Percentiles rank a stretch among this genome's conserved stretches.
Evolutionary conservation across 1,140 invertebrate species (phyloP).

Genomic region (Octopus sinensis): DNA sequence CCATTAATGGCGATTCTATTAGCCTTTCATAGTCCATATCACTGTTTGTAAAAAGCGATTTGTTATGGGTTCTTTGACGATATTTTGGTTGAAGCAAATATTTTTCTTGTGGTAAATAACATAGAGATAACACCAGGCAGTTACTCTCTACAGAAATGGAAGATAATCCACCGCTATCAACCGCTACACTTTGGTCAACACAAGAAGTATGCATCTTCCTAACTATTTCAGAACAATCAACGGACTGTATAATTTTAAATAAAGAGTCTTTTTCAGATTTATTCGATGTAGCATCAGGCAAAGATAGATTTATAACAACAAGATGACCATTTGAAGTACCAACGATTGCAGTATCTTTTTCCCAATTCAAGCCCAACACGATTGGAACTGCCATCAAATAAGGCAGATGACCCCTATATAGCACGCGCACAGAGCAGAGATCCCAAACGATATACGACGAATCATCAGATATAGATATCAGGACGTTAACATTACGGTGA

Average conservation of each 20-base stretch:
- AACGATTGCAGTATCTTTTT: constrained; percentile 42
- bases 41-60: neutral
- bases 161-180: neutral
- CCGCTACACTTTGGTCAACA: neutral
- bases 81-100: neutral
- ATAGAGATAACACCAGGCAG: neutral
- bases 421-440: constrained; percentile 33
- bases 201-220: neutral
- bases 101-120: neutral
- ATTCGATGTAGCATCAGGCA: constrained; percentile 41
- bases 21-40: neutral
- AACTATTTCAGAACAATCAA: neutral
- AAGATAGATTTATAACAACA: constrained; percentile 24
- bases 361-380: constrained; percentile 43
- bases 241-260: neutral
- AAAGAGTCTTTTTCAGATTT: constrained; percentile 9
- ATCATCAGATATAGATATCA: constrained; percentile 53
- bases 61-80: neutral
- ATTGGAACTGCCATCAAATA: constrained; percentile 35
- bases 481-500: constrained; percentile 47
- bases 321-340: constrained; percentile 49
- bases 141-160: neutral
- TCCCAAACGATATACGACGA: constrained; percentile 54
- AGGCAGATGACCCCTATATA: constrained; percentile 44
- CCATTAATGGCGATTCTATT: neutral